These are phyloP conservation scores for Eulithis testata DNA, from an alignment of 2,888 invertebrate genomes.

Conservation along the genomic window DNA sequence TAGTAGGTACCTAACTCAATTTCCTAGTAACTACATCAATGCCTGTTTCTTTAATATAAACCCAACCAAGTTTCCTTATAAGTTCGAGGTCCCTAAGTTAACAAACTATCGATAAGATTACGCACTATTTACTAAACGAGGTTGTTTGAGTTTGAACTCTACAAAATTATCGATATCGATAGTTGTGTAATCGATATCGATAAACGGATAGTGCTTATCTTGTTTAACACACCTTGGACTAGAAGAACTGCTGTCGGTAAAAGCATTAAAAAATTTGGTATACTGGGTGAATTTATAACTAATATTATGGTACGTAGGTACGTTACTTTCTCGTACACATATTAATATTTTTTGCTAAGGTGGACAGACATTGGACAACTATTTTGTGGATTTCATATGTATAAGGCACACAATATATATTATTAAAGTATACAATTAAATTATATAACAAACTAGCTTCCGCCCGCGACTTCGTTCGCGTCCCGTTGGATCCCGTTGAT, in stretches of 20 bases:
- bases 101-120: slow-evolving; percentile 29
- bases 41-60: background rate
- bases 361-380: no score
- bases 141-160: slow-evolving; percentile 35
- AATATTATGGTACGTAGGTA: no score
- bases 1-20: background rate
- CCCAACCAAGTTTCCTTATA: slow-evolving; percentile 21
- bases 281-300: background rate
- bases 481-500: no score
- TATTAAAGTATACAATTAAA: no score
- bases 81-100: slow-evolving; percentile 12
- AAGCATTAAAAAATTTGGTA: background rate
- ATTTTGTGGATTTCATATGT: no score
- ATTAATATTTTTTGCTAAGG: no score
- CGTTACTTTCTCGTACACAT: no score
- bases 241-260: slow-evolving; percentile 4
- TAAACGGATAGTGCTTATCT: slow-evolving; percentile 28
- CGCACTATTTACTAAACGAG: slow-evolving; percentile 27
- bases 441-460: no score
- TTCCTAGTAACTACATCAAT: slow-evolving; percentile 16
- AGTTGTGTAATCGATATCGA: slow-evolving; percentile 42
- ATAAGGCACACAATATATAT: no score
- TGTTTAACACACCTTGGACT: background rate
- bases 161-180: slow-evolving; percentile 41
- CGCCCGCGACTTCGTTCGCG: no score